Evolutionary conservation across 1,140 invertebrate species (phyloP).

Genomic region (Drosophila biarmipes): DNA sequence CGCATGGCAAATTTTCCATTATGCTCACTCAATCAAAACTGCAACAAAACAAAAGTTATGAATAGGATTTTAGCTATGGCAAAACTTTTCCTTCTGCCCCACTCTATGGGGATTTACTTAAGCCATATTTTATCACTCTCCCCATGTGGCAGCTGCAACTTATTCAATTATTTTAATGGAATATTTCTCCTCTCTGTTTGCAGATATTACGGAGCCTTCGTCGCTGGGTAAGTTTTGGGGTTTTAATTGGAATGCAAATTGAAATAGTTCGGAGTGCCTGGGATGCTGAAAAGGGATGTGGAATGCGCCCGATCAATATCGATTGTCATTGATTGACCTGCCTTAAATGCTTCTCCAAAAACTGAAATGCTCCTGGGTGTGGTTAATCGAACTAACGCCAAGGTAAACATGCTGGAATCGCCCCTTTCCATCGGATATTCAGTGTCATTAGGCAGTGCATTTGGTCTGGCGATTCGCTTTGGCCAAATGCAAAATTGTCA

Average conservation of each 20-base stretch:
- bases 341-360: not conserved
- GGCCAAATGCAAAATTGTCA: conserved; percentile 79
- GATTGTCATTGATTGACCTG: conserved; percentile 13
- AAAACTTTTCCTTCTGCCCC: conserved; percentile 39
- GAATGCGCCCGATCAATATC: not conserved
- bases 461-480: conserved; percentile 47
- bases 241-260: conserved; percentile 65
- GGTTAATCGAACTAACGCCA: conserved; percentile 73
- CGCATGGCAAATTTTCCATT: conserved; percentile 63
- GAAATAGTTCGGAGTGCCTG: conserved; percentile 19
- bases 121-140: conserved; percentile 67
- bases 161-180: conserved; percentile 82
- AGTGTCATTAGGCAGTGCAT: conserved; percentile 43
- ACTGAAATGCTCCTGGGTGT: conserved; percentile 30
- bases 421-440: not conserved
- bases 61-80: conserved; percentile 63
- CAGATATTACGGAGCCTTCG: conserved; percentile 30
- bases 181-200: conserved; percentile 46
- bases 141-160: conserved; percentile 60
- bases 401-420: conserved; percentile 54
- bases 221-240: conserved; percentile 45
- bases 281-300: not conserved
- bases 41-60: conserved; percentile 74
- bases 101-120: conserved; percentile 58
- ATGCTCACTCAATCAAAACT: conserved; percentile 60